These are phyloP conservation scores for Iphiclides podalirius DNA, from an alignment of 2,888 invertebrate genomes.

Conservation along the genomic window DNA sequence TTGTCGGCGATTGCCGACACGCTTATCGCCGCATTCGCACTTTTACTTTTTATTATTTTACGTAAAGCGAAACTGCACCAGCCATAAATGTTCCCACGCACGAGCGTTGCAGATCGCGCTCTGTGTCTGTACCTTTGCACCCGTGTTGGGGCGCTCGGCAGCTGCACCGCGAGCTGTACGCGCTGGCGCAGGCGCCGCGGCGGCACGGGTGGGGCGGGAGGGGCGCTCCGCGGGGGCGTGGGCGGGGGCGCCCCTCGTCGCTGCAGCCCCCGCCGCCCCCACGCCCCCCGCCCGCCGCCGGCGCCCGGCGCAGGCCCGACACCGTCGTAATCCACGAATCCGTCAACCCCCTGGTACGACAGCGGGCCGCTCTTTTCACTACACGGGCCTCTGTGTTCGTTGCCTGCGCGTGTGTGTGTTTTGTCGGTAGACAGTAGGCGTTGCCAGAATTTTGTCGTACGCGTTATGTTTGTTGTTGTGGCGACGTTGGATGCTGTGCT, in stretches of 20 bases:
- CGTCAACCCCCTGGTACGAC: constrained; percentile 44
- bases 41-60: too few species aligned
- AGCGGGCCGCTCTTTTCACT: background rate
- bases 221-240: constrained; percentile 6
- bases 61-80: too few species aligned
- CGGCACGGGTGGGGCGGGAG: constrained; percentile 6
- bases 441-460: background rate
- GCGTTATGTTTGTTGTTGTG: too few species aligned
- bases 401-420: constrained; percentile 2
- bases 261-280: constrained; percentile 34
- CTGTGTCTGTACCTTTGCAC: background rate
- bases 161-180: constrained; percentile 67
- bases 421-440: too few species aligned
- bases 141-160: too few species aligned
- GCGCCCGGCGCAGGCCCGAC: constrained; percentile 30
- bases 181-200: constrained; percentile 43
- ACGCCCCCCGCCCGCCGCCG: constrained; percentile 45
- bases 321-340: constrained; percentile 50
- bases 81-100: too few species aligned
- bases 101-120: too few species aligned
- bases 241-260: constrained; percentile 26
- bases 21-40: too few species aligned
- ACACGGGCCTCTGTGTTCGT: constrained; percentile 5
- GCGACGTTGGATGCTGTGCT: too few species aligned
- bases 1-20: too few species aligned